These are phyloP conservation scores for Macroglossus sobrinus DNA, from an alignment of 2,113 vertebrate species.

Conservation along the genomic window DNA sequence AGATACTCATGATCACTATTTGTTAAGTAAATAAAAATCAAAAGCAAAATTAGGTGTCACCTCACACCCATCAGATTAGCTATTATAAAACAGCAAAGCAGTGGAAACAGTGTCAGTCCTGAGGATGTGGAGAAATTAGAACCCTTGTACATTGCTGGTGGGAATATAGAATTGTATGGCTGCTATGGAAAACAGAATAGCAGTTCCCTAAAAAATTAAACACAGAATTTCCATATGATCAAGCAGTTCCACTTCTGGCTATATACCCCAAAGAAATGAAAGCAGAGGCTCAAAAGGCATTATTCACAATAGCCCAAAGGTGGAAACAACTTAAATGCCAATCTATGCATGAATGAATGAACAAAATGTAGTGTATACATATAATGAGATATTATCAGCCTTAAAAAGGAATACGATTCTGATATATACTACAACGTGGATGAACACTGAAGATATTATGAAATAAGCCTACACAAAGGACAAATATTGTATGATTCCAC, in stretches of 20 bases:
- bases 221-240: background rate
- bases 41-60: background rate
- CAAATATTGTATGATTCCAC: background rate
- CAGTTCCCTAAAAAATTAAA: background rate
- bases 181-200: too few species aligned
- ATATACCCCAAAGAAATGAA: background rate
- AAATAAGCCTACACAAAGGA: background rate
- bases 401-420: background rate
- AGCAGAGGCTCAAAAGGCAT: background rate
- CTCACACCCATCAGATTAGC: background rate
- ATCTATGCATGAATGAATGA: background rate
- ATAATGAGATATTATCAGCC: background rate
- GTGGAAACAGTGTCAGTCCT: background rate
- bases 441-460: background rate
- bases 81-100: background rate
- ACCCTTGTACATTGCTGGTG: background rate
- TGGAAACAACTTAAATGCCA: background rate
- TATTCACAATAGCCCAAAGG: background rate
- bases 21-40: background rate
- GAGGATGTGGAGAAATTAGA: background rate
- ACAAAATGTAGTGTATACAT: background rate
- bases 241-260: background rate
- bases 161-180: background rate
- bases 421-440: background rate
- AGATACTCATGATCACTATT: background rate